phyloP scores from a whole-genome alignment of 1,140 invertebrate species.

The Drosophila nebulosa region DNA sequence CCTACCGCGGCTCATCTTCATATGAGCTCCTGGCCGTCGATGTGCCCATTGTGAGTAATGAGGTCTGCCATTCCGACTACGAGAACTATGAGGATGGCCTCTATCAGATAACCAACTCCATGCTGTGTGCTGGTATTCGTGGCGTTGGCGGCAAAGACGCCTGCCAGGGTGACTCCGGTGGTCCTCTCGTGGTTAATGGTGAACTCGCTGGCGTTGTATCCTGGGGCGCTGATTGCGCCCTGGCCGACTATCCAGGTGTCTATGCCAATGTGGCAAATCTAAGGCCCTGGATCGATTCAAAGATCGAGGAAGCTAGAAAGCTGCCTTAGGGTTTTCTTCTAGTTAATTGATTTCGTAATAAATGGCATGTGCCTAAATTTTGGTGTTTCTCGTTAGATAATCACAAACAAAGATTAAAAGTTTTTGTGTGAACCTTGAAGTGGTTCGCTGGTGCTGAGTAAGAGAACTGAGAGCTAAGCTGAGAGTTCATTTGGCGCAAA shows the following conservation, averaged over 20 bases:
- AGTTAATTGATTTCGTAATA: conserved; percentile 12
- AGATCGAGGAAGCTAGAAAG: neutral
- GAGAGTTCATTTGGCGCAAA: too few species aligned
- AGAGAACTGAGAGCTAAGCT: too few species aligned
- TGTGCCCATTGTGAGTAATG: conserved; percentile 60
- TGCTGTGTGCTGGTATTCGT: conserved; percentile 83
- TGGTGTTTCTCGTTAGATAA: neutral
- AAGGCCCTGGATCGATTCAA: conserved; percentile 73
- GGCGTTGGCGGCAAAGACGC: conserved; percentile 81
- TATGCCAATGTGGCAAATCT: conserved; percentile 85
- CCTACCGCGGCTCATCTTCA: conserved; percentile 37
- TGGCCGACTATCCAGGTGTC: conserved; percentile 84
- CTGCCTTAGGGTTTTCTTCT: neutral
- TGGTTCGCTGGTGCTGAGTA: neutral
- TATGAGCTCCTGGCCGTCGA: conserved; percentile 55
- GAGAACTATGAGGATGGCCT: neutral
- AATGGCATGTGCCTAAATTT: conserved; percentile 17
- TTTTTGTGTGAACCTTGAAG: neutral
- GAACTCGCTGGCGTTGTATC: conserved; percentile 84
- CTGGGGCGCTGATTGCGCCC: conserved; percentile 86
- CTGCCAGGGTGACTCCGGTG: conserved; percentile 82
- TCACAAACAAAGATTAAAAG: neutral
- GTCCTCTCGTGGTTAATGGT: conserved; percentile 71
- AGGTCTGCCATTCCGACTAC: conserved; percentile 54
- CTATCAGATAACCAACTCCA: conserved; percentile 80